Evolutionary conservation across 2,888 invertebrate species (phyloP), one percentile per base, ranked within the genome.

Genomic region (Baronia brevicornis): DNA sequence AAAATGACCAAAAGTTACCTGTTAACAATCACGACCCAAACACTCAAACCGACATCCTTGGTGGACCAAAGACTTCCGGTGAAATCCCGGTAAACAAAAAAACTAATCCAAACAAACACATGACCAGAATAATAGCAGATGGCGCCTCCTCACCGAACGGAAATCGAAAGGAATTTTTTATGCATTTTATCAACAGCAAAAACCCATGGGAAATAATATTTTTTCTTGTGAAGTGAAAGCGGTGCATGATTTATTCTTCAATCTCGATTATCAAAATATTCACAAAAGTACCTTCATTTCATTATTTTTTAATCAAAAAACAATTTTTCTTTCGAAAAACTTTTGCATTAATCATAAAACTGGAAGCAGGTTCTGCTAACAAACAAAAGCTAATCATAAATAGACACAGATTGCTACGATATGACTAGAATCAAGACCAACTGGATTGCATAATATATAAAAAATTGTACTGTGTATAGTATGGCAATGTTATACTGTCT

Each of bases 141-240:
- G 82, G 82, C 78, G 79, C 79, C 75, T 62, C 47, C 38, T 36
- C 33, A 28, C 41, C 35, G 58, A 56, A 54, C 79, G 82, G 82
- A 84, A 82, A 84, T 79, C 80, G 82, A 82, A 84, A 82, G 82
- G 70, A 56, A 61, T 34, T 49, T 56, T 62, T 67, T 69, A 55
- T 59, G 48, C 48, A 47, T 41, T 42, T 43, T 46, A 64, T 60
- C 47, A 49, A 52, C 47, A 54, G 48, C 50, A 71, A 75, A 77
- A 74, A 77, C 64, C 40, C 44, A 48, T 51, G 60, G 60, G 60
- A 68, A 72, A 70, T 53, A 53, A 44, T 41, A 46, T 59, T 59
- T 59, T 55, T 44, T 42, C 38, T 29, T 33, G 37, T 33, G 38
- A 48, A 64, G 71, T 70, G 78, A 79, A 79, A 79, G 75, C 36